phyloP scores from a whole-genome alignment of 2,113 vertebrate genomes.

The Entosphenus tridentatus region DNA sequence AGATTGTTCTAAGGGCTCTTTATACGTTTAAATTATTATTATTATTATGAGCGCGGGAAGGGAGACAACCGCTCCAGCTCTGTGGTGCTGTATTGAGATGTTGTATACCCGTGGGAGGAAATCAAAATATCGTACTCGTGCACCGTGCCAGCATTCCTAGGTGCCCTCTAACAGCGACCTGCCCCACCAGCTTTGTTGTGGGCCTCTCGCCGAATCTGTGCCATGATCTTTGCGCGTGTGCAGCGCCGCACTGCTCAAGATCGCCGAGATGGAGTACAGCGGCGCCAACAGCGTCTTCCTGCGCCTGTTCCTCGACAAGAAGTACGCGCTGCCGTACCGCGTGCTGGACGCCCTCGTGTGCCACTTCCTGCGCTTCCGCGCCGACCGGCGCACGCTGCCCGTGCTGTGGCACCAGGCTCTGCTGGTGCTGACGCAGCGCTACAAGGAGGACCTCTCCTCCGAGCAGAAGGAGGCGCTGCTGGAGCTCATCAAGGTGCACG shows the following conservation, averaged over 20 bases:
- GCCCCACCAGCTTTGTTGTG: too few species aligned
- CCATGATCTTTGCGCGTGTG: neutral
- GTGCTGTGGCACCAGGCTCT: constrained; percentile 93
- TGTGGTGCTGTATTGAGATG: too few species aligned
- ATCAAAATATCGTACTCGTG: too few species aligned
- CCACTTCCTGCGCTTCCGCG: constrained; percentile 73
- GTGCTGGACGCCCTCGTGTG: constrained; percentile 80
- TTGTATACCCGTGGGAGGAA: too few species aligned
- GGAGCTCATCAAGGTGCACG: constrained; percentile 60
- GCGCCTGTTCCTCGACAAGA: constrained; percentile 75
- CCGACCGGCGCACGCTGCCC: constrained; percentile 44
- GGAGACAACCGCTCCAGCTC: too few species aligned
- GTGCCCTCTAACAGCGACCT: too few species aligned
- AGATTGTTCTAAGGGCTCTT: too few species aligned
- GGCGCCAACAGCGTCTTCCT: constrained; percentile 94
- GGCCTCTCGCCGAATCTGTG: too few species aligned
- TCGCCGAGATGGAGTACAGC: constrained; percentile 83
- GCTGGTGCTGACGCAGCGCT: constrained; percentile 65
- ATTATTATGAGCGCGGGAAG: too few species aligned
- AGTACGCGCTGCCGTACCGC: constrained; percentile 86
- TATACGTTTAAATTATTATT: too few species aligned
- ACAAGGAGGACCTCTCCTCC: constrained; percentile 65
- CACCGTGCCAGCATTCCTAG: too few species aligned
- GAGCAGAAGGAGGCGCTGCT: constrained; percentile 66
- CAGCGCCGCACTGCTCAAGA: constrained; percentile 81